Evolutionary conservation across 2,888 invertebrate species (phyloP).

Genomic region (Acrocyrtus sp.): DNA sequence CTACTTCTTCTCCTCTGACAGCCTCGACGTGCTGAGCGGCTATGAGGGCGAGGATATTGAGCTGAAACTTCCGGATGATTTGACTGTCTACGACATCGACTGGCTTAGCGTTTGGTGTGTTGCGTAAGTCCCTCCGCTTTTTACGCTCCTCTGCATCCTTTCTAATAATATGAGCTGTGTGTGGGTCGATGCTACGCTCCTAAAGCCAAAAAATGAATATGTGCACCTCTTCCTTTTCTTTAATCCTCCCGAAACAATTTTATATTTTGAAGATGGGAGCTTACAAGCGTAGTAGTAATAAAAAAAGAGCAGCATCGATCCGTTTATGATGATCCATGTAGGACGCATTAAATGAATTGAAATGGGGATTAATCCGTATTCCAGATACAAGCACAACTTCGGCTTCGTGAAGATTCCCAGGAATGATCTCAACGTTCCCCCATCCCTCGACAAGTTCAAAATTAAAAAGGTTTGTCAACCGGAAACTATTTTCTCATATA

Average conservation of each 20-base stretch:
- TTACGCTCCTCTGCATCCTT: too few relatives aligned
- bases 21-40: constrained; percentile 80
- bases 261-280: too few relatives aligned
- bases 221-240: too few relatives aligned
- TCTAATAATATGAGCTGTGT: too few relatives aligned
- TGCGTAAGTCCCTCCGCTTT: constrained; percentile 46
- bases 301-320: neutral
- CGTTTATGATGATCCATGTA: too few relatives aligned
- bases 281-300: neutral
- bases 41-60: constrained; percentile 94
- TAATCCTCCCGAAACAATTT: too few relatives aligned
- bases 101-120: constrained; percentile 85
- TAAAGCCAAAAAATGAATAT: too few relatives aligned
- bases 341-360: too few relatives aligned
- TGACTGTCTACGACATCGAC: constrained; percentile 90
- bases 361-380: too few relatives aligned
- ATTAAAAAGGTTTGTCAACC: constrained; percentile 45
- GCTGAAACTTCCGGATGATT: constrained; percentile 83
- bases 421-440: constrained; percentile 84
- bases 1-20: too few relatives aligned
- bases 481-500: too few relatives aligned
- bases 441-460: constrained; percentile 75
- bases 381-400: constrained; percentile 85
- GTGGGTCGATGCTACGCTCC: too few relatives aligned
- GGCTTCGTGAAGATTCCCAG: constrained; percentile 89